Percentiles rank a stretch among this genome's conserved stretches.
Conservation (phyloP, 2,113 vertebrate species). For the Aspidoscelis tigris region DNA sequence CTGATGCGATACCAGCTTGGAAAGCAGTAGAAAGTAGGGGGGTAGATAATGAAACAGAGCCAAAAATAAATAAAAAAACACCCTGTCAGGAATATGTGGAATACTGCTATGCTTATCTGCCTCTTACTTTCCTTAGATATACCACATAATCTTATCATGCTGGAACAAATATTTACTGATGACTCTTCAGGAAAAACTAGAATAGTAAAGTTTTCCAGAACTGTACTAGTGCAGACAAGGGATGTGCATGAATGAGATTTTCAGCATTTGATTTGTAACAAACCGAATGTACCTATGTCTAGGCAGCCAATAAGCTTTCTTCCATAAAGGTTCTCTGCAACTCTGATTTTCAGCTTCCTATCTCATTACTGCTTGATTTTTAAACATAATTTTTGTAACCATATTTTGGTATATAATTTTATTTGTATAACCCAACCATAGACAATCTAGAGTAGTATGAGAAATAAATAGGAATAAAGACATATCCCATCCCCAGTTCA, state of each 20-base stretch:
- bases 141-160: not conserved
- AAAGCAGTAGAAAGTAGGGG: not conserved
- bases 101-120: not conserved
- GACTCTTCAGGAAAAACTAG: not conserved
- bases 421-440: no score
- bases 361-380: not conserved
- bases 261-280: no score
- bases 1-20: constrained; percentile 4
- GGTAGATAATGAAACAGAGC: not conserved
- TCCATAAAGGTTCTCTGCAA: not conserved
- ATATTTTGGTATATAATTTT: no score
- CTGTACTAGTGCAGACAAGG: not conserved
- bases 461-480: no score
- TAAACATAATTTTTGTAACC: no score
- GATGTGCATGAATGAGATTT: no score
- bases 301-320: not conserved
- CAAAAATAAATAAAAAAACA: no score
- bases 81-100: not conserved
- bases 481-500: accelerated
- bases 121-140: not conserved
- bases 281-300: no score
- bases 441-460: no score
- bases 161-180: not conserved
- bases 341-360: not conserved
- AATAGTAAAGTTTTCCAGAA: not conserved